Percentiles rank a stretch among this genome's conserved stretches.
Conservation (phyloP, 2,113 vertebrate genomes). For the Platysternon megacephalum region DNA sequence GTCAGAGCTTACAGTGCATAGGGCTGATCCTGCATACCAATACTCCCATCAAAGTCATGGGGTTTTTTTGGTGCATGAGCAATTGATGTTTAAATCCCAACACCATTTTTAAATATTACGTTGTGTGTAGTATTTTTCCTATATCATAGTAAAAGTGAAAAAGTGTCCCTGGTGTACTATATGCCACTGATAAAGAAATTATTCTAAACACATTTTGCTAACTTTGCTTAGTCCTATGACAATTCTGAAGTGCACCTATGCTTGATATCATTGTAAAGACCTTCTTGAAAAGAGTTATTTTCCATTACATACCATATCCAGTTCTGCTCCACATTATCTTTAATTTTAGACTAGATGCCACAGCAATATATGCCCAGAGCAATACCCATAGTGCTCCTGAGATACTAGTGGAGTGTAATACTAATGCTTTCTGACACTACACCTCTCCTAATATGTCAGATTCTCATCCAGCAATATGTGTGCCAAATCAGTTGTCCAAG, state of each 20-base stretch:
- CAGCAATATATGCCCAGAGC: neutral
- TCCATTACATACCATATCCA: neutral
- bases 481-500: neutral
- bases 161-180: neutral
- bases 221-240: neutral
- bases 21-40: too few species aligned
- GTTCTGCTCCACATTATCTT: neutral
- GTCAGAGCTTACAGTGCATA: neutral
- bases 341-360: neutral
- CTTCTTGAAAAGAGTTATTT: neutral
- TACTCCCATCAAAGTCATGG: too few species aligned
- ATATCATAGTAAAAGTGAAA: neutral
- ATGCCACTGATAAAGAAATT: neutral
- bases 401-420: neutral
- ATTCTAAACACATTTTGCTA: rapidly evolving
- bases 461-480: neutral
- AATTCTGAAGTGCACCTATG: neutral
- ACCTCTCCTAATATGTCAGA: neutral
- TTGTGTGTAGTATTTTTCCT: neutral
- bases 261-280: neutral
- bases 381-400: rapidly evolving
- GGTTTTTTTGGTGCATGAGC: neutral
- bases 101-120: neutral
- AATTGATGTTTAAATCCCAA: neutral
- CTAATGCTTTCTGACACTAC: rapidly evolving